A percentile compares a stretch with the other conserved stretches of the same genome.
Evolutionary conservation across 2,113 vertebrate species (phyloP).

Genomic region (Sclerurus mexicanus): DNA sequence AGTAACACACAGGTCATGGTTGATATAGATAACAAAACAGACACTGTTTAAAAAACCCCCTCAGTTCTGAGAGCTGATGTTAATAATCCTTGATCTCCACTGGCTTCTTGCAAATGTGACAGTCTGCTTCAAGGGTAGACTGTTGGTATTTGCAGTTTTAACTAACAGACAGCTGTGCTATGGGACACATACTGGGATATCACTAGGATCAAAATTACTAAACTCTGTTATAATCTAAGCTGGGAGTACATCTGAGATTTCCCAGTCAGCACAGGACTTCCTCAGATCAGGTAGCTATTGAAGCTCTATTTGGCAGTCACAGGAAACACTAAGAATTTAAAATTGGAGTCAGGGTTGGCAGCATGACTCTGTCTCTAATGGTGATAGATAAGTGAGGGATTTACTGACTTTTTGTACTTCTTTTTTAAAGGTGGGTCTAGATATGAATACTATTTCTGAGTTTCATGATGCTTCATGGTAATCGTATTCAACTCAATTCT

Average conservation of each 20-base stretch:
- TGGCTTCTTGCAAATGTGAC: background rate
- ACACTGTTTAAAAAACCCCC: background rate
- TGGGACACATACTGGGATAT: background rate
- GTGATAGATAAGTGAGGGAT: background rate
- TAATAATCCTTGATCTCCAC: slow-evolving; percentile 32
- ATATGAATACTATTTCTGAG: background rate
- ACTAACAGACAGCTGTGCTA: background rate
- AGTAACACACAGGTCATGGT: background rate
- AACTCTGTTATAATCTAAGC: background rate
- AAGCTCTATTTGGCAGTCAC: background rate
- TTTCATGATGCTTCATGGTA: background rate
- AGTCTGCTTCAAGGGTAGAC: background rate
- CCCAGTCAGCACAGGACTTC: background rate
- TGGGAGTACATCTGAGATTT: background rate
- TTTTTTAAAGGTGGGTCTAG: background rate
- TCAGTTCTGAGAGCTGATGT: background rate
- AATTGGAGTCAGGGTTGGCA: background rate
- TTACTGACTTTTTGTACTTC: background rate
- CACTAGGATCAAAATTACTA: background rate
- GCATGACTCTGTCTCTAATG: background rate
- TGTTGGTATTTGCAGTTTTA: background rate
- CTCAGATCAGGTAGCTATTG: background rate
- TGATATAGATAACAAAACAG: background rate
- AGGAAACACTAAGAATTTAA: background rate
- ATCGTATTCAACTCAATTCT: background rate